phyloP scores from a whole-genome alignment of 2,888 invertebrate species.

The Tuta absoluta region DNA sequence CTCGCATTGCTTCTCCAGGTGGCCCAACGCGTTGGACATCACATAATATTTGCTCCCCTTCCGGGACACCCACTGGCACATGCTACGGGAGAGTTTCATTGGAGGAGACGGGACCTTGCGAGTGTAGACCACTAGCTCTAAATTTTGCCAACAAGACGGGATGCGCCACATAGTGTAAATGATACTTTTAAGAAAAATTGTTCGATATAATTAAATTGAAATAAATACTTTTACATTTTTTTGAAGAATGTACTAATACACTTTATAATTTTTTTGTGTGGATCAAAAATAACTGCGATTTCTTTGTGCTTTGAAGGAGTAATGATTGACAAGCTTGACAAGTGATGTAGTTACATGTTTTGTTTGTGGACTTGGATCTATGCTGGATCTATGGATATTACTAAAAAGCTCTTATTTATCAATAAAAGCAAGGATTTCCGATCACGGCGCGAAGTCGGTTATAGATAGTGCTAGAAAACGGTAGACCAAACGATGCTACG shows the following conservation, averaged over 20 bases:
- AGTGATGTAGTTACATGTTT: too few species aligned
- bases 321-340: too few species aligned
- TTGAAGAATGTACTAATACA: too few species aligned
- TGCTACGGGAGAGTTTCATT: neutral
- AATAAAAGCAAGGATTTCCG: too few species aligned
- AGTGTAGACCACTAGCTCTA: neutral
- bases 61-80: slow-evolving; percentile 23
- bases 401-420: too few species aligned
- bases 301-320: too few species aligned
- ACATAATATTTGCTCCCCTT: slow-evolving; percentile 58
- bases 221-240: neutral
- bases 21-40: slow-evolving; percentile 53
- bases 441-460: too few species aligned
- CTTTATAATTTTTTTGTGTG: neutral
- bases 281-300: neutral
- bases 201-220: neutral
- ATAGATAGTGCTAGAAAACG: too few species aligned
- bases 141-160: neutral
- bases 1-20: slow-evolving; percentile 61
- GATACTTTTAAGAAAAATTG: neutral
- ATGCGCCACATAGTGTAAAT: neutral
- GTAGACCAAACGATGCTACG: too few species aligned
- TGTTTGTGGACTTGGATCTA: too few species aligned
- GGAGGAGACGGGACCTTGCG: neutral
- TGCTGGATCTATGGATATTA: too few species aligned